Conservation (phyloP, 2,888 invertebrate genomes). For the Brenthis hecate region DNA sequence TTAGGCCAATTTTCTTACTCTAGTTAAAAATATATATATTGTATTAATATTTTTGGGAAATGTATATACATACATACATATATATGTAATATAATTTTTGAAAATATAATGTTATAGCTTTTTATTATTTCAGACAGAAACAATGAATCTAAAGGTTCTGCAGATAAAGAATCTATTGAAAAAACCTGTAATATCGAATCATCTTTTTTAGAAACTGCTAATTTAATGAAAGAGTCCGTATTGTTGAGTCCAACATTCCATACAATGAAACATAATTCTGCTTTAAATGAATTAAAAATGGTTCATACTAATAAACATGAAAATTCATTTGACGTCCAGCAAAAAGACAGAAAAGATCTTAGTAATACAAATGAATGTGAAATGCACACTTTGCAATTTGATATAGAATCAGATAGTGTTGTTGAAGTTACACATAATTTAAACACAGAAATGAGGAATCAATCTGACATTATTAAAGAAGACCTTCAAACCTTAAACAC, state of each 20-base stretch:
- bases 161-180: neutral
- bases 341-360: neutral
- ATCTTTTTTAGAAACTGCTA: conserved; percentile 70
- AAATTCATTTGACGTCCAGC: conserved; percentile 16
- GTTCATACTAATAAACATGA: conserved; percentile 22
- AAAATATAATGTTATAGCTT: neutral
- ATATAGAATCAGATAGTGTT: neutral
- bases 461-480: neutral
- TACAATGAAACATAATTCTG: conserved; percentile 46
- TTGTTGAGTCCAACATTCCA: conserved; percentile 70
- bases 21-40: too few relatives aligned
- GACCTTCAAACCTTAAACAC: neutral
- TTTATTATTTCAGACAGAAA: conserved; percentile 3
- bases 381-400: conserved; percentile 1
- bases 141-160: neutral
- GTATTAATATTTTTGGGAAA: too few relatives aligned
- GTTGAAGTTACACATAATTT: neutral
- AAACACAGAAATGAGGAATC: too few relatives aligned
- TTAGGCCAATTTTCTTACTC: too few relatives aligned
- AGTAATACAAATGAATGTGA: neutral
- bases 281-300: conserved; percentile 35
- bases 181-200: conserved; percentile 42
- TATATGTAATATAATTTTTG: neutral
- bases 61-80: neutral
- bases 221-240: conserved; percentile 68